These are phyloP conservation scores for Ichneumoninae sp. DNA, from an alignment of 2,888 invertebrate genomes.

Conservation along the genomic window DNA sequence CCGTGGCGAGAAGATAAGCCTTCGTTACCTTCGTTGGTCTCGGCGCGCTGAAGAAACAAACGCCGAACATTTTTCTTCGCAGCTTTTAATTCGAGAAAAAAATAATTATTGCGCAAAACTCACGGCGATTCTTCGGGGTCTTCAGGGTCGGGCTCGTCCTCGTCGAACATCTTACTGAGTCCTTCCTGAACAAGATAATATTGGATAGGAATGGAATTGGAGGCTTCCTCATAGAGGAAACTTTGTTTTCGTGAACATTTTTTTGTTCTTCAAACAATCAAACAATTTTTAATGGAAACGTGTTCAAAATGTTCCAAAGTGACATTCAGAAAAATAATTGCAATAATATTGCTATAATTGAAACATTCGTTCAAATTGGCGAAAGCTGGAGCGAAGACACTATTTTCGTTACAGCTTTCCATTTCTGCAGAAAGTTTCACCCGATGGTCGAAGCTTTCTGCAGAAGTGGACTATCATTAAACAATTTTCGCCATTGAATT, in stretches of 20 bases:
- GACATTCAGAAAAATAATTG: no score
- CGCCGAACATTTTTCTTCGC: background rate
- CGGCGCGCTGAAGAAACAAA: background rate
- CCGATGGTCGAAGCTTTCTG: no score
- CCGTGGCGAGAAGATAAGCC: constrained; percentile 78
- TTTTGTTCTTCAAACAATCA: no score
- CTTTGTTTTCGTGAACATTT: no score
- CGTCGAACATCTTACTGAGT: constrained; percentile 63
- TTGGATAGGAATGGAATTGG: background rate
- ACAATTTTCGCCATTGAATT: no score
- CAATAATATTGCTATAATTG: no score
- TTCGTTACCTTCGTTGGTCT: constrained; percentile 76
- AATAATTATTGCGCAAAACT: constrained; percentile 27
- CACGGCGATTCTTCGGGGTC: constrained; percentile 55
- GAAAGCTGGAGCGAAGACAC: no score
- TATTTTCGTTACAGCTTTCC: background rate
- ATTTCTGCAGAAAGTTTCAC: no score
- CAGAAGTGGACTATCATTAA: no score
- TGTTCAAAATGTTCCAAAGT: no score
- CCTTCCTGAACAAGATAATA: constrained; percentile 66
- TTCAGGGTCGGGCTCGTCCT: constrained; percentile 31
- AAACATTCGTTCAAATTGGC: background rate
- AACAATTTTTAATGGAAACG: no score
- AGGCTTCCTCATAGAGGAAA: no score
- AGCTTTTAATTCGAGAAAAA: background rate